Evolutionary conservation across 2,113 vertebrate species (phyloP).

Genomic region (Laterallus jamaicensis): DNA sequence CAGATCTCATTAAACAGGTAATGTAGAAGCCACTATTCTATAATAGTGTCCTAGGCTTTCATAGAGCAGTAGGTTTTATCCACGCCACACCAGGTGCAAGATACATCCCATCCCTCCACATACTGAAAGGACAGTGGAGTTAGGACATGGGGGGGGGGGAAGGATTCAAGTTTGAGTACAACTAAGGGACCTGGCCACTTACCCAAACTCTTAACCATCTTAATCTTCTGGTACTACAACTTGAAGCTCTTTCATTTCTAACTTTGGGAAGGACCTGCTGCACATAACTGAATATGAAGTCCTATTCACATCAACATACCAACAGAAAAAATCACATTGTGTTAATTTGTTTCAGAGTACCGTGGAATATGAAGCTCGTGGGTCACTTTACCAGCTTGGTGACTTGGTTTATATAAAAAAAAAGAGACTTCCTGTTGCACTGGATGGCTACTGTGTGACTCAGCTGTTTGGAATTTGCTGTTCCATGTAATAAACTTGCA

Average conservation of each 20-base stretch:
- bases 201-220: background rate
- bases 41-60: background rate
- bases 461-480: constrained; percentile 19
- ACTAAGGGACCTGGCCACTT: background rate
- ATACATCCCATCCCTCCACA: background rate
- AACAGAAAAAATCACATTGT: background rate
- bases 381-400: background rate
- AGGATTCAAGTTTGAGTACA: background rate
- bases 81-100: background rate
- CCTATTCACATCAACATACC: background rate
- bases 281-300: background rate
- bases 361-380: constrained; percentile 27
- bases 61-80: background rate
- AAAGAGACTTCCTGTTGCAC: background rate
- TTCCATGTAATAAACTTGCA: constrained; percentile 68
- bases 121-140: background rate
- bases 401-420: background rate
- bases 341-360: constrained; percentile 56
- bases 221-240: background rate
- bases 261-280: background rate
- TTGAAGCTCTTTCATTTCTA: background rate
- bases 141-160: background rate
- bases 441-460: constrained; percentile 3
- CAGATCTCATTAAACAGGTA: background rate
- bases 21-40: background rate